phyloP scores from a whole-genome alignment of 2,797 vertebrate species.

The Diplodus puntazzo region DNA sequence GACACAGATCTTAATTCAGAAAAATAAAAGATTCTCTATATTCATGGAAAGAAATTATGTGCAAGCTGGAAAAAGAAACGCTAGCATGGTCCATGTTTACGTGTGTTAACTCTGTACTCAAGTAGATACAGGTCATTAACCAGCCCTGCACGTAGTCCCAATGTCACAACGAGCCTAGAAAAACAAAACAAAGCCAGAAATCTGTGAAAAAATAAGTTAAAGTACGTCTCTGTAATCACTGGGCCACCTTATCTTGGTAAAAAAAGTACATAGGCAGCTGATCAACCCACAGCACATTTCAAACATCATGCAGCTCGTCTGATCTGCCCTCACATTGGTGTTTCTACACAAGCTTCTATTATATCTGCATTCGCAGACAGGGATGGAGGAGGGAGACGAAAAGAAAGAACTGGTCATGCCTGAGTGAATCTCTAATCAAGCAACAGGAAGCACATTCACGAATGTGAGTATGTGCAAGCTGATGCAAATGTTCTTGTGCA shows the following conservation, averaged over 20 bases:
- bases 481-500: conserved; percentile 34
- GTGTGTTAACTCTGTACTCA: not conserved
- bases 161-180: too few species aligned
- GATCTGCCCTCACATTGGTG: conserved; percentile 27
- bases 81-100: not conserved
- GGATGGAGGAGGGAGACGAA: not conserved
- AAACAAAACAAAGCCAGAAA: not conserved
- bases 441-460: conserved; percentile 58
- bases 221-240: not conserved
- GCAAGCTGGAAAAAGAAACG: not conserved
- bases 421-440: conserved; percentile 63
- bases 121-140: not conserved
- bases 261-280: conserved; percentile 26
- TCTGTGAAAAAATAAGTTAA: too few species aligned
- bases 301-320: conserved; percentile 23
- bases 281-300: conserved; percentile 52
- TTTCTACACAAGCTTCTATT: conserved; percentile 46
- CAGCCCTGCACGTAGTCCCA: not conserved
- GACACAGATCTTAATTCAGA: not conserved
- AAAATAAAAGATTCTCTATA: not conserved
- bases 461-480: conserved; percentile 29
- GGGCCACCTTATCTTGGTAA: not conserved
- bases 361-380: conserved; percentile 42
- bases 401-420: conserved; percentile 18
- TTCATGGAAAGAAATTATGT: not conserved